A percentile compares a stretch with the other conserved stretches of the same genome.
Conservation (phyloP, 2,888 invertebrate genomes). For the Trachelus tabidus region DNA sequence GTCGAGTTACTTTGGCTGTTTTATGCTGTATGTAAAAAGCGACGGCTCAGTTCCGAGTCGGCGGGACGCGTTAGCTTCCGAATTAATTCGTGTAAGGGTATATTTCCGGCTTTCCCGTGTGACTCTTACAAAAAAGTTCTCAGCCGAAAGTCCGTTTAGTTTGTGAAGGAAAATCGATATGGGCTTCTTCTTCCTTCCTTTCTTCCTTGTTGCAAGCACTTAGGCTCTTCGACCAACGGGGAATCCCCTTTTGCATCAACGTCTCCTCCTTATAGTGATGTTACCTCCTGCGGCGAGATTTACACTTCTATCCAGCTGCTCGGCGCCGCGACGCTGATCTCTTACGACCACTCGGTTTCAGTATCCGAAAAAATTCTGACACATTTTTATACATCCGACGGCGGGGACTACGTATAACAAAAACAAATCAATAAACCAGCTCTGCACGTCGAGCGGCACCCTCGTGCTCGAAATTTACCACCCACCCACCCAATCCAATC, state of each 20-base stretch:
- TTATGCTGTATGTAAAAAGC: not conserved
- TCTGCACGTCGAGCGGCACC: not conserved
- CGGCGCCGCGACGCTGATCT: not conserved
- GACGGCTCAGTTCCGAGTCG: not conserved
- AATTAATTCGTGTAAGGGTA: not conserved
- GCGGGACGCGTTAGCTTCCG: not conserved
- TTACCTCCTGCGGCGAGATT: not conserved
- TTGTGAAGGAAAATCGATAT: not conserved
- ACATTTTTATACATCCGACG: slow-evolving; percentile 29
- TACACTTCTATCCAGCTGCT: not conserved
- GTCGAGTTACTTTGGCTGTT: not conserved
- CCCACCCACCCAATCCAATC: not conserved
- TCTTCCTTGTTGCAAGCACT: not conserved
- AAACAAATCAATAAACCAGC: slow-evolving; percentile 48
- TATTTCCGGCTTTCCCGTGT: not conserved
- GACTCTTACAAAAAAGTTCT: not conserved
- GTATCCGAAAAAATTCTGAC: not conserved
- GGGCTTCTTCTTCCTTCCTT: not conserved
- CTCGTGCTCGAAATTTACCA: not conserved
- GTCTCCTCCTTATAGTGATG: not conserved
- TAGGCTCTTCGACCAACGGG: not conserved
- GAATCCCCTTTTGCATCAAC: not conserved
- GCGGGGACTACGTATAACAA: slow-evolving; percentile 38
- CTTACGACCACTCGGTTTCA: not conserved
- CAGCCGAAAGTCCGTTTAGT: not conserved